Conservation (phyloP, 1,140 invertebrate genomes). For the Drosophila orena region DNA sequence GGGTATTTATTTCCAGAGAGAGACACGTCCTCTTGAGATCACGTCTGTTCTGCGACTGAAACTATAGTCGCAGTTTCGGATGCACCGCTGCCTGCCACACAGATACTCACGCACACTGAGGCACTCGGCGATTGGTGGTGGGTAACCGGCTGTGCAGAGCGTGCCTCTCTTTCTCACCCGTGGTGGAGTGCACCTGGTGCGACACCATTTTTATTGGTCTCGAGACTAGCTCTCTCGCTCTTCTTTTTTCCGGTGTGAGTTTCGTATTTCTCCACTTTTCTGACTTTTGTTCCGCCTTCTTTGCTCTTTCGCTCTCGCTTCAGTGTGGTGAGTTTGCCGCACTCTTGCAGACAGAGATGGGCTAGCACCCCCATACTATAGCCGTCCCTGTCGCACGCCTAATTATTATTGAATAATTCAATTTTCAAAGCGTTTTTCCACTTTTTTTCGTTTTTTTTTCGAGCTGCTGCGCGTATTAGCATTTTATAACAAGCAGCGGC, state of each 20-base stretch:
- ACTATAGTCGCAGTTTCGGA: constrained; percentile 36
- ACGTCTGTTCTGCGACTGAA: constrained; percentile 84
- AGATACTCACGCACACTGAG: constrained; percentile 22
- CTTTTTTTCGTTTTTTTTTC: constrained; percentile 32
- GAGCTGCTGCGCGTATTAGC: constrained; percentile 78
- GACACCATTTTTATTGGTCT: constrained; percentile 81
- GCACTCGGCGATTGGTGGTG: constrained; percentile 32
- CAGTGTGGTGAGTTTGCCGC: constrained; percentile 72
- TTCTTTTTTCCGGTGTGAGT: constrained; percentile 30
- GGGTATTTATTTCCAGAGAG: constrained; percentile 20
- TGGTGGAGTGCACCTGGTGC: constrained; percentile 1
- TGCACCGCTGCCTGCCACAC: constrained; percentile 27
- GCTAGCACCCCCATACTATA: not conserved
- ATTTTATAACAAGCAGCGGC: constrained; percentile 81
- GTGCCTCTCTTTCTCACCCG: constrained; percentile 37
- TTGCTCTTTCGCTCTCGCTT: constrained; percentile 59
- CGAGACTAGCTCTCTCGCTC: constrained; percentile 44
- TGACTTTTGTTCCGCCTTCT: constrained; percentile 72
- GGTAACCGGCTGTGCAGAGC: constrained; percentile 53
- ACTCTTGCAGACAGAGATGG: constrained; percentile 13
- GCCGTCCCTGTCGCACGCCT: constrained; percentile 64
- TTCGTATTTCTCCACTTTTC: constrained; percentile 43
- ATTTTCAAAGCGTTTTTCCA: constrained; percentile 77
- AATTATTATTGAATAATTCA: constrained; percentile 84
- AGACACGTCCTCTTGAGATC: constrained; percentile 84